Base-by-base conservation (phyloP, 37 sponge, comb jelly and placozoan genomes). In the Eunapius fragilis region DNA sequence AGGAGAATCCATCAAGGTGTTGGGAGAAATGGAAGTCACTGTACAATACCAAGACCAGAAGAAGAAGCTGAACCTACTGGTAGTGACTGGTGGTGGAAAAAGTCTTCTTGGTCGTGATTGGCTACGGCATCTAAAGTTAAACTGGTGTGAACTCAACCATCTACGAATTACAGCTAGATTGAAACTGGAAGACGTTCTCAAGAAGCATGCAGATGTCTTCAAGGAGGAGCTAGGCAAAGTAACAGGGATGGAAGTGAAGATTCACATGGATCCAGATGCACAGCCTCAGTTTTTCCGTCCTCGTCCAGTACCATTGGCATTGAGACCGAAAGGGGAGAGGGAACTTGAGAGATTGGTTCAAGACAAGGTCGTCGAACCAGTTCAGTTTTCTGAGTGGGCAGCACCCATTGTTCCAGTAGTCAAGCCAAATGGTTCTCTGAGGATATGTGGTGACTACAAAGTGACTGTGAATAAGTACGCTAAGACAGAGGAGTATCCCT, bases 391-490 rank as follows among this genome's bases (percentile, higher is more conserved):
- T 32, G 84, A 75, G 27, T 90, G 90, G 86, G 90, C 86, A 11
- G 78, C 85, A 41, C 90, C 90, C 23, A 77, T 85, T 32, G 90
- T 90, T 38, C 82, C 86, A 58, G 85, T 90, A 76, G 67, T 71
- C 80, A 85, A 85, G 80, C 31, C 45, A 6, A 80, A 85, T 58
- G 67, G 84, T 74, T 76, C 77, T 35, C 34, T 89, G 31, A 47
- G 89, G 32, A 83, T 89, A 26, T 89, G 89, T 84, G 85, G 90
- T 23, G 90, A 89, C 58, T 84, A 89, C 50, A 85, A 85, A 68
- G 68, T 50, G 35, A 89, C 90, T 31, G 31, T 89, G 32, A 89
- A 89, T 67, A 69, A 68, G 12, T 35, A 41, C 25, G 23, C 82
- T 25, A 74, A 85, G 28, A 84, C 79, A 33, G 75, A 48, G 50